phyloP scores from a whole-genome alignment of 2,113 vertebrate species.

The Plecturocebus donacophilus region DNA sequence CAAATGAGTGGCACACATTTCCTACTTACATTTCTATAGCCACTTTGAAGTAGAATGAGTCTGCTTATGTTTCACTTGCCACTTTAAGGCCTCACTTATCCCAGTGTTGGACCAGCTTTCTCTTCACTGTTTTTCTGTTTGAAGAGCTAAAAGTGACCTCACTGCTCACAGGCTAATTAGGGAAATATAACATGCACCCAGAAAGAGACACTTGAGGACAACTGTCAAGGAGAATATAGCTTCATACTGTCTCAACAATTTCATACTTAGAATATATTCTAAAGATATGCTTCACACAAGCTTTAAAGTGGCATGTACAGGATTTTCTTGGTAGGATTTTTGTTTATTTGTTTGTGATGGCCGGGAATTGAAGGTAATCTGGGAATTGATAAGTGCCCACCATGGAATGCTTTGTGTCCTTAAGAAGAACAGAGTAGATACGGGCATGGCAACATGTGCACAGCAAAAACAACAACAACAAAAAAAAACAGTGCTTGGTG shows the following conservation, averaged over 20 bases:
- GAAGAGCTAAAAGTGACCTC: background rate
- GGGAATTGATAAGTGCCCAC: background rate
- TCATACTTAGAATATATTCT: background rate
- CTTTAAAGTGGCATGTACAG: background rate
- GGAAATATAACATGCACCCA: background rate
- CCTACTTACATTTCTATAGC: background rate
- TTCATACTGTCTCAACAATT: background rate
- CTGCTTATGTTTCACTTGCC: background rate
- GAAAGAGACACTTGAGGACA: slow-evolving; percentile 19
- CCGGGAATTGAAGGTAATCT: background rate
- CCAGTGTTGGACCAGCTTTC: background rate
- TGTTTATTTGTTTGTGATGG: background rate
- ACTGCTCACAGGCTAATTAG: background rate
- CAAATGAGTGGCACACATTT: background rate
- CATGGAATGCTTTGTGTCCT: background rate
- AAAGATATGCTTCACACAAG: background rate
- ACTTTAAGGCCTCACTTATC: background rate
- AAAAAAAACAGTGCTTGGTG: background rate
- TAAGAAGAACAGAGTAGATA: background rate
- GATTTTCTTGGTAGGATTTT: background rate
- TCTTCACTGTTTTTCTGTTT: background rate
- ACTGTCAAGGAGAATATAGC: background rate
- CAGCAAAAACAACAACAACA: too few relatives aligned
- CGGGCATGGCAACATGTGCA: background rate
- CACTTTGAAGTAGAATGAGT: background rate